These are phyloP conservation scores for Torymus tubicola DNA, from an alignment of 2,888 invertebrate species.

Conservation along the genomic window DNA sequence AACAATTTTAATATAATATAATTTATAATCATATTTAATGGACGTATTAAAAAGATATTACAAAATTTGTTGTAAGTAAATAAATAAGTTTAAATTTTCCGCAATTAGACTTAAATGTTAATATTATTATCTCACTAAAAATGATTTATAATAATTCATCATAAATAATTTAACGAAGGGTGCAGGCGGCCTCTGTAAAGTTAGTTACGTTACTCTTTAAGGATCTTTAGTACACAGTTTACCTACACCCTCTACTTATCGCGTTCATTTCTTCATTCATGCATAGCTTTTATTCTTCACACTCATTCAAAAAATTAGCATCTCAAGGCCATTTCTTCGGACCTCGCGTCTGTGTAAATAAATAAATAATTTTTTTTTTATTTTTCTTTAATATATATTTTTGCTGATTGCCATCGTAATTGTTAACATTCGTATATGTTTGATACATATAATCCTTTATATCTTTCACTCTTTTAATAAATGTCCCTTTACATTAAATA, in stretches of 20 bases:
- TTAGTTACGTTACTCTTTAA: constrained; percentile 29
- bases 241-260: constrained; percentile 28
- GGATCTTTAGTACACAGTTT: constrained; percentile 11
- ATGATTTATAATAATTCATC: constrained; percentile 45
- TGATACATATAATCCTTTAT: constrained; percentile 22
- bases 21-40: constrained; percentile 40
- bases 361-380: constrained; percentile 32
- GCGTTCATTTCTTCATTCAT: constrained; percentile 34
- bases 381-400: constrained; percentile 29
- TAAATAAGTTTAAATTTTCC: constrained; percentile 46
- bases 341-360: constrained; percentile 52
- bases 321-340: constrained; percentile 44
- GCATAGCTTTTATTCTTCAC: constrained; percentile 21
- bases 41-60: constrained; percentile 46
- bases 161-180: constrained; percentile 65
- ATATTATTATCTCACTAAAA: constrained; percentile 44
- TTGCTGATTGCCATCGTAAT: constrained; percentile 35
- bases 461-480: constrained; percentile 36
- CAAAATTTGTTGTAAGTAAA: constrained; percentile 46
- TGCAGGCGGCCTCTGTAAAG: constrained; percentile 60
- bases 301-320: constrained; percentile 40
- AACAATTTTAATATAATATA: constrained; percentile 46
- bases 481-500: constrained; percentile 49
- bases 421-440: constrained; percentile 28
- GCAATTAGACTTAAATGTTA: constrained; percentile 37